Evolutionary conservation across 2,113 vertebrate genomes (phyloP).

Genomic region (Mormyrus iriodes): DNA sequence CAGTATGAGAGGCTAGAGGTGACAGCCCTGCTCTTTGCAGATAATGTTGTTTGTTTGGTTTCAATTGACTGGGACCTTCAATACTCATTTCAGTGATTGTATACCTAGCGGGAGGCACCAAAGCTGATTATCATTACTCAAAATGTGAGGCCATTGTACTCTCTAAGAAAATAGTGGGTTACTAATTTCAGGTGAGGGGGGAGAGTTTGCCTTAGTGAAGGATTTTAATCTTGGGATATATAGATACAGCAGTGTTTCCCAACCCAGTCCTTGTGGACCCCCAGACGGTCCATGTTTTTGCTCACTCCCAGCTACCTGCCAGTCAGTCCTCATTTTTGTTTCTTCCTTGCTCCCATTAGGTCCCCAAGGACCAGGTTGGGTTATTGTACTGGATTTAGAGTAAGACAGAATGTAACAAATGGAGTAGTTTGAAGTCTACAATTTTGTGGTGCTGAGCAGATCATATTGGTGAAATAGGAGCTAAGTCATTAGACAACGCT

Average conservation of each 20-base stretch:
- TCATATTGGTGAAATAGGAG: background rate
- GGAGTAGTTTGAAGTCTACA: background rate
- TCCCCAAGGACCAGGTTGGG: background rate
- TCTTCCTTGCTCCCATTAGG: background rate
- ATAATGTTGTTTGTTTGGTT: background rate
- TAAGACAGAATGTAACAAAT: background rate
- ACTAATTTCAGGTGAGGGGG: background rate
- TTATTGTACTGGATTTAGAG: background rate
- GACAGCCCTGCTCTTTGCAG: background rate
- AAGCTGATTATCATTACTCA: background rate
- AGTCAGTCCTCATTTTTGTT: background rate
- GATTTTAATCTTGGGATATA: background rate
- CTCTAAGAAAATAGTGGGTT: background rate
- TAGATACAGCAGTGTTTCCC: background rate
- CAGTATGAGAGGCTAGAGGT: background rate
- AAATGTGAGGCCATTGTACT: background rate
- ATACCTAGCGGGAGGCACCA: background rate
- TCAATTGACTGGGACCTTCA: background rate
- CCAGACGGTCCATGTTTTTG: background rate
- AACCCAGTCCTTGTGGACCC: background rate
- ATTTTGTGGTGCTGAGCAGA: background rate
- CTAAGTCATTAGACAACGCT: background rate
- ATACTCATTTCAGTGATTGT: background rate
- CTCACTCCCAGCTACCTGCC: background rate
- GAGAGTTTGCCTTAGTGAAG: background rate